phyloP scores from a whole-genome alignment of 2,888 invertebrate species.

The Octonoba sinensis region DNA sequence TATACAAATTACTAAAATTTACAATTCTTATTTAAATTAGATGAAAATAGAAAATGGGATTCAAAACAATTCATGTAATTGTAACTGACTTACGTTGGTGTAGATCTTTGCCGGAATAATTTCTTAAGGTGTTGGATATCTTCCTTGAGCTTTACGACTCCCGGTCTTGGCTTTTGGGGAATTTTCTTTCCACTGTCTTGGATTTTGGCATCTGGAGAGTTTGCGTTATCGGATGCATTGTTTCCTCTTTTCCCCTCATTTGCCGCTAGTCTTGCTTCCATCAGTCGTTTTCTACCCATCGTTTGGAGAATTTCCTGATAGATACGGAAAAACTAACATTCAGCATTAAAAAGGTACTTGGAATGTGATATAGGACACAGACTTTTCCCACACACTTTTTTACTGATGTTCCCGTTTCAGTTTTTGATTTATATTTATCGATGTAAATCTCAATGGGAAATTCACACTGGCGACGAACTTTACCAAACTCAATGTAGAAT shows the following conservation, averaged over 20 bases:
- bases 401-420: no score
- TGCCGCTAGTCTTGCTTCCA: slow-evolving; percentile 78
- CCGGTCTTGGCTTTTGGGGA: slow-evolving; percentile 10
- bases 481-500: no score
- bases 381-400: no score
- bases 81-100: slow-evolving; percentile 37
- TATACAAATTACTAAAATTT: no score
- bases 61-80: neutral
- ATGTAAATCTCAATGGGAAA: no score
- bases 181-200: slow-evolving; percentile 1
- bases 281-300: slow-evolving; percentile 85
- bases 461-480: no score
- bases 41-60: neutral
- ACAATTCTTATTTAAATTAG: neutral
- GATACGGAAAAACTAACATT: neutral
- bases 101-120: slow-evolving; percentile 35
- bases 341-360: no score
- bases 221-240: slow-evolving; percentile 3
- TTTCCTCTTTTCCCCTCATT: slow-evolving; percentile 62
- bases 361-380: no score
- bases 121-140: slow-evolving; percentile 48
- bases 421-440: no score
- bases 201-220: slow-evolving; percentile 7
- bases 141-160: slow-evolving; percentile 42
- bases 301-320: slow-evolving; percentile 85